phyloP scores from a whole-genome alignment of 2,113 vertebrate species.

The Notarius lentiginosus region DNA sequence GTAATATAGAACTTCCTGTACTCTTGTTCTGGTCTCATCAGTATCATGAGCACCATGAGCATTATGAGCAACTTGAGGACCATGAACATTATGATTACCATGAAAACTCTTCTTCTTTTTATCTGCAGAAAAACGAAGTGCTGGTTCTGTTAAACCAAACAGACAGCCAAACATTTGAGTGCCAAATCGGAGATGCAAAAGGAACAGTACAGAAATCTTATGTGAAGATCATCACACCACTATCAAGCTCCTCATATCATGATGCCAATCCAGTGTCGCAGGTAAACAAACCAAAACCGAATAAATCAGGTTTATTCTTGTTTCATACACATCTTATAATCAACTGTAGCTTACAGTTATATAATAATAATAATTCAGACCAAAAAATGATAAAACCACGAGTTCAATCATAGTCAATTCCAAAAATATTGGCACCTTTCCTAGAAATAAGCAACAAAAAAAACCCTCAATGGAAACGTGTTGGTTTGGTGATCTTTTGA shows the following conservation, averaged over 20 bases:
- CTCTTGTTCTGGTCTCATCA: background rate
- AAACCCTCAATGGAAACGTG: too few species aligned
- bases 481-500: background rate
- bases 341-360: too few species aligned
- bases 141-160: conserved; percentile 74
- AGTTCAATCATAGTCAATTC: too few species aligned
- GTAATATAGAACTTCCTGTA: background rate
- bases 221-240: conserved; percentile 79
- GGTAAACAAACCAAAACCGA: conserved; percentile 51
- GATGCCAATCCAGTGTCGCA: conserved; percentile 24
- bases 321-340: too few species aligned
- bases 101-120: background rate
- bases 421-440: too few species aligned
- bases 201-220: conserved; percentile 71
- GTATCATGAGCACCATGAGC: background rate
- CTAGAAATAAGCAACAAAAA: too few species aligned
- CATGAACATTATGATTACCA: background rate
- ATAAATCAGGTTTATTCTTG: too few species aligned
- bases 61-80: background rate
- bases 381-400: too few species aligned
- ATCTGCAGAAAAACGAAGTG: conserved; percentile 74
- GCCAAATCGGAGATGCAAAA: conserved; percentile 73
- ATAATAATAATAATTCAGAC: too few species aligned
- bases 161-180: conserved; percentile 74
- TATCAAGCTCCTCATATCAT: conserved; percentile 41